Conservation (phyloP, 1,140 invertebrate genomes). For the Hypsibius dujardini region DNA sequence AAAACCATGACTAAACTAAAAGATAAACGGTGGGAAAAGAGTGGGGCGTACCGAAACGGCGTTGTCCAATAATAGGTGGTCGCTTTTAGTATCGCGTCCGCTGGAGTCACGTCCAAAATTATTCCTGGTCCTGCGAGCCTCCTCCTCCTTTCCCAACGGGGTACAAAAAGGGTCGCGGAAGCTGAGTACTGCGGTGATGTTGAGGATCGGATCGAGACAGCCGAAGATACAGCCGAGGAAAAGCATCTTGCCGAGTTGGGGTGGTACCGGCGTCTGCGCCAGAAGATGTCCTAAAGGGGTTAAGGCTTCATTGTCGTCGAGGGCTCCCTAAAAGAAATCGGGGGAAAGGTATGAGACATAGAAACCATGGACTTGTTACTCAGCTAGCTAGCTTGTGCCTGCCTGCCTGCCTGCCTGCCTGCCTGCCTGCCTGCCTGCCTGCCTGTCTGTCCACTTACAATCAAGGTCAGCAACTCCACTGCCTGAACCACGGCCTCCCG, state of each 20-base stretch:
- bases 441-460: slow-evolving; percentile 26
- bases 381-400: too few relatives aligned
- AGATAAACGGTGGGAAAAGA: too few relatives aligned
- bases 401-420: too few relatives aligned
- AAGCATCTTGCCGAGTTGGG: slow-evolving; percentile 71
- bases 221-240: slow-evolving; percentile 66
- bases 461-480: slow-evolving; percentile 43
- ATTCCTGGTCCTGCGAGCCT: slow-evolving; percentile 44
- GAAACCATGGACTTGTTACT: too few relatives aligned
- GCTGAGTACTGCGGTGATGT: slow-evolving; percentile 60
- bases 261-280: slow-evolving; percentile 67
- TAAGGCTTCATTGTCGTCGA: slow-evolving; percentile 54
- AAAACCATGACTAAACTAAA: not conserved
- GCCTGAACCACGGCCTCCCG: slow-evolving; percentile 82
- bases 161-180: slow-evolving; percentile 71
- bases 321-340: slow-evolving; percentile 44
- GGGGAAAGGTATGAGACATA: too few relatives aligned
- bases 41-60: too few relatives aligned
- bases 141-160: slow-evolving; percentile 52
- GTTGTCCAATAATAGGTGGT: slow-evolving; percentile 30
- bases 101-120: slow-evolving; percentile 42
- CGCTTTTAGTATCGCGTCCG: slow-evolving; percentile 48
- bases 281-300: slow-evolving; percentile 76
- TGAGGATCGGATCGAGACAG: slow-evolving; percentile 65
- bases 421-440: too few relatives aligned